These are phyloP conservation scores for Seriola aureovittata DNA, from an alignment of 2,113 vertebrate species.

Conservation along the genomic window DNA sequence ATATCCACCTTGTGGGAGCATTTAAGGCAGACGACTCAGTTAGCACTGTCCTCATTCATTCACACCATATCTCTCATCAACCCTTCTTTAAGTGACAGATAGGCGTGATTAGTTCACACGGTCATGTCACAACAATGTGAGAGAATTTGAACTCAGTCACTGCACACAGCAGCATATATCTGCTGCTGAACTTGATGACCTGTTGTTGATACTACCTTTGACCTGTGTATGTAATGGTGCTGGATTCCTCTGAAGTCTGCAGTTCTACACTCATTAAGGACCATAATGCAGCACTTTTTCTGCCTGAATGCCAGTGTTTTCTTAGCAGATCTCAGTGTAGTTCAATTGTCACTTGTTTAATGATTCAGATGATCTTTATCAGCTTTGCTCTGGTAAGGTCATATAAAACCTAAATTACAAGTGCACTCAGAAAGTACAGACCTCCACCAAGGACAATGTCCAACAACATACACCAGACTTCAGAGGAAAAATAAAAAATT, in stretches of 20 bases:
- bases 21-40: conserved; percentile 14
- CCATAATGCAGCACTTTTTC: too few relatives aligned
- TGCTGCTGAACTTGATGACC: neutral
- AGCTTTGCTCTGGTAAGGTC: too few relatives aligned
- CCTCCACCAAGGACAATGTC: too few relatives aligned
- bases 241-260: neutral
- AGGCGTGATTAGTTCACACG: conserved; percentile 1
- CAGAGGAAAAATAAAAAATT: too few relatives aligned
- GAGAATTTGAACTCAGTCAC: neutral
- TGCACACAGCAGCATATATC: neutral
- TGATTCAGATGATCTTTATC: too few relatives aligned
- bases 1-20: neutral
- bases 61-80: neutral
- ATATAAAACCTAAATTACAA: too few relatives aligned
- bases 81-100: neutral
- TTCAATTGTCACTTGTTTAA: neutral
- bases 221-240: neutral
- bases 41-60: neutral
- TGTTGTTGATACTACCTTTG: neutral
- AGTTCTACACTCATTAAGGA: neutral
- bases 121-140: neutral
- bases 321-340: neutral
- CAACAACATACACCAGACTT: too few relatives aligned
- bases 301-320: neutral
- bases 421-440: too few relatives aligned